Evolutionary conservation across 53 echinoderm and acorn worm species (phyloP), one percentile per base, ranked within the genome.

Genomic region (Echinarachnius parma): DNA sequence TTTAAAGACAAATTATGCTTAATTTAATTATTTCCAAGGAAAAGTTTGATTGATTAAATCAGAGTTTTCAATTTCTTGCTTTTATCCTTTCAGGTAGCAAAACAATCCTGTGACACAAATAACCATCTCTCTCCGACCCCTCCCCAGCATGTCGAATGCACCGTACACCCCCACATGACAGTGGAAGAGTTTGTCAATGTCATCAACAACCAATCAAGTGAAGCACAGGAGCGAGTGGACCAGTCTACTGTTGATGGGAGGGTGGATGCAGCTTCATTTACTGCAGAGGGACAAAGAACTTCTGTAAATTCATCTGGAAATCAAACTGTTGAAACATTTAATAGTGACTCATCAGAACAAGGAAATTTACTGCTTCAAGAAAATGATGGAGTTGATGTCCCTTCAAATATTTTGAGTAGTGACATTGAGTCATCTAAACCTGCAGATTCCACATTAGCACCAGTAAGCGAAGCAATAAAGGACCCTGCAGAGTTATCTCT

Each of bases 101-200:
- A 21, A 29, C 65, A 47, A 28, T 65, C 65, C 4, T 16, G 11
- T 52, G 32, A 50, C 31, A 31, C 68, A 22, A 9, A 21, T 4
- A 20, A 72, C 2, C 16, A 26, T 2, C 24, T 39, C 37, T 37
- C 46, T 16, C 74, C 34, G n/a, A 72, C 39, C 4, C 57, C 80
- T n/a, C 92, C 92, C 19, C 78, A 84, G 25, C 92, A 92, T 59
- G 85, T 92, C 28, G 71, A 88, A 22, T 88, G 84, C 48, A 87
- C 78, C 15, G 81, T 92, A 13, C 46, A 92, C 76, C 88, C 92
- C 50, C 72, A 84, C 35, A 92, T 92, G 8, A 81, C 84, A 78
- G 85, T 85, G 68, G 64, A 84, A 55, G 88, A 92, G 60, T 92
- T 92, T 30, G 60, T 92, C 15, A 55, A 78, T 55, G 75, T 88